These are phyloP conservation scores for Acleris laterana DNA, from an alignment of 2,888 invertebrate species.

Conservation along the genomic window DNA sequence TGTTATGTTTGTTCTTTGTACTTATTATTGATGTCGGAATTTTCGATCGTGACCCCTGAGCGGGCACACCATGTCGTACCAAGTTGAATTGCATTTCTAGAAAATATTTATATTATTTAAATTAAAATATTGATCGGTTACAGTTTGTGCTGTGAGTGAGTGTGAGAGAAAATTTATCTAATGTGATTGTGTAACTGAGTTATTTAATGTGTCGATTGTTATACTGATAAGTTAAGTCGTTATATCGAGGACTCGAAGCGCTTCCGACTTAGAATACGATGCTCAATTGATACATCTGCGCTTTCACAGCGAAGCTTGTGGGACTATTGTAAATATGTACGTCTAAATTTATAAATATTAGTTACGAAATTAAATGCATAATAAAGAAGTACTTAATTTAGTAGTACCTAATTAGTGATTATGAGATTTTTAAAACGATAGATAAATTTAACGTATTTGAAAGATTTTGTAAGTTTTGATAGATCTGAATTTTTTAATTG, in stretches of 20 bases:
- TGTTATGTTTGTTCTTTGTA: slow-evolving; percentile 83
- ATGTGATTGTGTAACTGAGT: slow-evolving; percentile 77
- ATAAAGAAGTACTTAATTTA: slow-evolving; percentile 69
- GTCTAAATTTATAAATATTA: slow-evolving; percentile 75
- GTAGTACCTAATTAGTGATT: slow-evolving; percentile 80
- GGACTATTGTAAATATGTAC: slow-evolving; percentile 76
- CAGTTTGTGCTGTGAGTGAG: slow-evolving; percentile 80
- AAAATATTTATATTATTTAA: slow-evolving; percentile 80
- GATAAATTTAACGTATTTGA: slow-evolving; percentile 72
- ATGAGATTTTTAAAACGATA: slow-evolving; percentile 77
- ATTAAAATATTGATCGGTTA: slow-evolving; percentile 74
- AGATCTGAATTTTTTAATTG: slow-evolving; percentile 74
- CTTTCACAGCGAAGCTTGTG: slow-evolving; percentile 79
- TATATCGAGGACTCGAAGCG: slow-evolving; percentile 60
- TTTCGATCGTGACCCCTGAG: slow-evolving; percentile 58
- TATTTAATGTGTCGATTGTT: slow-evolving; percentile 81
- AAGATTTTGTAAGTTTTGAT: slow-evolving; percentile 70
- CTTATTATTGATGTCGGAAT: slow-evolving; percentile 70
- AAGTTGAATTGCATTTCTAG: slow-evolving; percentile 83
- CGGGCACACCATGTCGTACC: slow-evolving; percentile 75
- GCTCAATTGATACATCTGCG: slow-evolving; percentile 80
- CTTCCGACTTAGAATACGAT: slow-evolving; percentile 71
- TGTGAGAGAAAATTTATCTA: slow-evolving; percentile 65
- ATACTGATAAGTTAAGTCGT: slow-evolving; percentile 60
- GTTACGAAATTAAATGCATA: slow-evolving; percentile 70